These are phyloP conservation scores for Athalia rosae DNA, from an alignment of 2,888 invertebrate genomes.

Conservation along the genomic window DNA sequence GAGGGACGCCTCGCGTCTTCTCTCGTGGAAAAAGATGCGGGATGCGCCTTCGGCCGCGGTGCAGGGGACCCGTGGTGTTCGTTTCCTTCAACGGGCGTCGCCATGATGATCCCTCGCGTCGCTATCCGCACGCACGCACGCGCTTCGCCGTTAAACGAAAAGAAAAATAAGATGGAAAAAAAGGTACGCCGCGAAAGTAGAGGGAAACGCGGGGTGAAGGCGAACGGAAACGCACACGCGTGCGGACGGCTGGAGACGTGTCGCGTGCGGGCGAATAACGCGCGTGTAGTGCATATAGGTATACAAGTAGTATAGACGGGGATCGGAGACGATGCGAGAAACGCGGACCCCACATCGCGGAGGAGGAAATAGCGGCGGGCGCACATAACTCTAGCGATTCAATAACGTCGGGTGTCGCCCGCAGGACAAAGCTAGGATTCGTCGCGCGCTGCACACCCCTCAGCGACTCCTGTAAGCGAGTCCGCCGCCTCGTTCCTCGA, in stretches of 20 bases:
- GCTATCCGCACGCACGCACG: slow-evolving; percentile 44
- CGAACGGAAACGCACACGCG: no score
- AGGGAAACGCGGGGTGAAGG: no score
- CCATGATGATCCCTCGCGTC: not conserved
- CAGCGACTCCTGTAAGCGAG: not conserved
- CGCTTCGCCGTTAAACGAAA: not conserved
- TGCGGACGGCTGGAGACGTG: no score
- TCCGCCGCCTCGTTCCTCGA: not conserved
- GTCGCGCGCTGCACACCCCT: not conserved
- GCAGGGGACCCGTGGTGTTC: not conserved
- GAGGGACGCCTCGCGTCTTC: slow-evolving; percentile 60
- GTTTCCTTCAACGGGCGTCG: slow-evolving; percentile 1
- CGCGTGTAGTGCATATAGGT: no score
- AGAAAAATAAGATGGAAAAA: not conserved
- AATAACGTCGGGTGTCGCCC: slow-evolving; percentile 55
- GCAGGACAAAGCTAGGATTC: slow-evolving; percentile 54
- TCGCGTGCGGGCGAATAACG: no score
- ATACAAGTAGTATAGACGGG: no score
- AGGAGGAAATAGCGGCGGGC: slow-evolving; percentile 45
- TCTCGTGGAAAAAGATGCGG: not conserved
- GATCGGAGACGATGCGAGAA: slow-evolving; percentile 21
- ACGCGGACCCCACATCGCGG: not conserved
- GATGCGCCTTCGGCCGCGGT: not conserved
- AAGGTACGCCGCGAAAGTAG: slow-evolving; percentile 6
- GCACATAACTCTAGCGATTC: slow-evolving; percentile 56